These are phyloP conservation scores for Drosophila kepulauana DNA, from an alignment of 1,140 invertebrate species.

Conservation along the genomic window DNA sequence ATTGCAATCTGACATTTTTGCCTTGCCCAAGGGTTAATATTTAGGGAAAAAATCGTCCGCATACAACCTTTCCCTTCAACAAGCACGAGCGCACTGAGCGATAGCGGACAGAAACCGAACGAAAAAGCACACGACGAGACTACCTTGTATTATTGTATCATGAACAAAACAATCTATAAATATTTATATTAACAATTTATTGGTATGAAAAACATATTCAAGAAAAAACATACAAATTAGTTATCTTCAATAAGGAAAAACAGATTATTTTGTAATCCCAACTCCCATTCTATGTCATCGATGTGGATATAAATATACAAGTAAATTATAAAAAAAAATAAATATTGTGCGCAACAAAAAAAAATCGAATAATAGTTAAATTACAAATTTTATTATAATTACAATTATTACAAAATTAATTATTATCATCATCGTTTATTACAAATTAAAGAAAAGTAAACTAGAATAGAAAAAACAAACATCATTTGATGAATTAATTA, in stretches of 20 bases:
- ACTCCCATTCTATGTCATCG: conserved; percentile 9
- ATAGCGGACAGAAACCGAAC: too few relatives aligned
- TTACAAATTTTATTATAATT: conserved; percentile 36
- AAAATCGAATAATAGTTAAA: conserved; percentile 3
- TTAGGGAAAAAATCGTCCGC: too few relatives aligned
- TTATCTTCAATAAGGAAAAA: conserved; percentile 5
- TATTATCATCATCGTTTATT: conserved; percentile 35
- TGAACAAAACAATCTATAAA: conserved; percentile 27
- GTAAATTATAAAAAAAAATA: not conserved
- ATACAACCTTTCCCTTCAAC: too few relatives aligned
- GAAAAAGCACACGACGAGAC: too few relatives aligned
- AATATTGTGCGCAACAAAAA: not conserved
- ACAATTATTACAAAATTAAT: conserved; percentile 10
- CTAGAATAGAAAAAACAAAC: conserved; percentile 20
- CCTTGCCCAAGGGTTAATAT: too few relatives aligned
- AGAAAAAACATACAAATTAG: conserved; percentile 10
- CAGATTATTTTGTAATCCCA: not conserved
- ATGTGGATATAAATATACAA: conserved; percentile 1
- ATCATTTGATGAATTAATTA: conserved; percentile 17
- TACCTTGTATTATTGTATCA: too few relatives aligned
- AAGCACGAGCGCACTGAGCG: too few relatives aligned
- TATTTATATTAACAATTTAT: conserved; percentile 28
- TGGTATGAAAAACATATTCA: conserved; percentile 11
- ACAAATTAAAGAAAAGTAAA: conserved; percentile 17
- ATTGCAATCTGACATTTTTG: too few relatives aligned